phyloP scores from a whole-genome alignment of 2,797 vertebrate genomes.

The Columba guinea region DNA sequence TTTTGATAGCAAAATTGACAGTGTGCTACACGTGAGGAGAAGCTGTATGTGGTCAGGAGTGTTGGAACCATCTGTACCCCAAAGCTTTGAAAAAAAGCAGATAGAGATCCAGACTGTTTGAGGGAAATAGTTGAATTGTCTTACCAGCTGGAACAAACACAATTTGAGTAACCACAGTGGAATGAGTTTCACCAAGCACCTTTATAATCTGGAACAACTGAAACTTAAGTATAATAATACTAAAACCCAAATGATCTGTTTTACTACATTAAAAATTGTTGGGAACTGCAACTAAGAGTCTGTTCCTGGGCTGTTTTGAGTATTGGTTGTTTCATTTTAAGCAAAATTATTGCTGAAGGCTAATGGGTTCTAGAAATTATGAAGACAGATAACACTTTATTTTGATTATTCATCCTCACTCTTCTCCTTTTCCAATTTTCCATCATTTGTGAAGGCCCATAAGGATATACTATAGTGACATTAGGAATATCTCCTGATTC shows the following conservation, averaged over 20 bases:
- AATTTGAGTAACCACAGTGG: neutral
- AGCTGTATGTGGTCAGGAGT: neutral
- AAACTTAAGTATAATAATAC: neutral
- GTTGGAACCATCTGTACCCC: neutral
- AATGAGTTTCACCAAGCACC: neutral
- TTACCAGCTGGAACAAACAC: neutral
- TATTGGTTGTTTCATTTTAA: neutral
- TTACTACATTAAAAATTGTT: neutral
- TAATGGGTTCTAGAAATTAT: neutral
- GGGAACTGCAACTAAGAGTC: neutral
- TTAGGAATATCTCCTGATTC: neutral
- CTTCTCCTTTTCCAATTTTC: neutral
- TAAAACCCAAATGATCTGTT: neutral
- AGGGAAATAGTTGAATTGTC: neutral
- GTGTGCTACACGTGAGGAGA: accelerated
- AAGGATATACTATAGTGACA: neutral
- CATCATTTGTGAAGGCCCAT: neutral
- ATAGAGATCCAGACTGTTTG: neutral
- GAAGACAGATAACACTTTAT: neutral
- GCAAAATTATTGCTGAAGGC: neutral
- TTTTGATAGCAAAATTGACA: neutral
- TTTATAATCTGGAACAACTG: neutral
- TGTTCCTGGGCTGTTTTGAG: neutral
- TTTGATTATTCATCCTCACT: neutral
- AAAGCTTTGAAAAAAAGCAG: neutral